Evolutionary conservation across 2,113 vertebrate species (phyloP), one percentile per base, ranked within the genome.

Genomic region (Cyprinodon brontotheroides): DNA sequence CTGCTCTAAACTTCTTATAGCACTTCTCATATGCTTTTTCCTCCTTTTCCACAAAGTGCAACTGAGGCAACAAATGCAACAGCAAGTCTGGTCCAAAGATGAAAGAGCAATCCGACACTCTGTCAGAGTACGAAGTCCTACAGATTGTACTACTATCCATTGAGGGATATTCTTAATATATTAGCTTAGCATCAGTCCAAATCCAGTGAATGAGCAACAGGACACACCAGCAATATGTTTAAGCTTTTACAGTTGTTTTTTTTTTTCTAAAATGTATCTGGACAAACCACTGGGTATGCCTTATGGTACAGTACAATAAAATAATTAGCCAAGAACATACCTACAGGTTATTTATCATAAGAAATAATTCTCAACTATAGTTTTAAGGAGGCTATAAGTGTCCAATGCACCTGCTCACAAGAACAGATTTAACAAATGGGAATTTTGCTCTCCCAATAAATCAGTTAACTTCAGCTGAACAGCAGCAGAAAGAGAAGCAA

Each of bases 191-290:
- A 60, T 37, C 37, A 45, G 1, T 17, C 3, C 22, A 73, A 40
- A 50, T n/a, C 75, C 61, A 14, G 41, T 82, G 65, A 73, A 70
- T 59, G 47, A 37, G 36, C 29, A 63, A 20, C 65, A 82, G 41
- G 20, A 73, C 68, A 81, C 41, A 62, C 68, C 39, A 0, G 59
- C 65, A 48, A 17, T 3, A 62, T 50, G 48, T 14, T 50, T 14
- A 13, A 50, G 5, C 48, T 17, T 50, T 50, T 17, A 50, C 13
- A 14, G 7, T 50, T 50, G 0, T 41, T 41, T 1, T 41, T 41
- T 41, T 41, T 9, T 41, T 15, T 6, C 7, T 17, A 50, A 50
- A 50, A 20, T 50, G 15, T 50, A 17, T 50, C 47, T 50, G 47
- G 14, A 50, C 47, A 15, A 50, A 14, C 48, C 48, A 17, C 15